Base-by-base conservation (phyloP, 1,140 invertebrate species). In the Trichonephila inaurata region DNA sequence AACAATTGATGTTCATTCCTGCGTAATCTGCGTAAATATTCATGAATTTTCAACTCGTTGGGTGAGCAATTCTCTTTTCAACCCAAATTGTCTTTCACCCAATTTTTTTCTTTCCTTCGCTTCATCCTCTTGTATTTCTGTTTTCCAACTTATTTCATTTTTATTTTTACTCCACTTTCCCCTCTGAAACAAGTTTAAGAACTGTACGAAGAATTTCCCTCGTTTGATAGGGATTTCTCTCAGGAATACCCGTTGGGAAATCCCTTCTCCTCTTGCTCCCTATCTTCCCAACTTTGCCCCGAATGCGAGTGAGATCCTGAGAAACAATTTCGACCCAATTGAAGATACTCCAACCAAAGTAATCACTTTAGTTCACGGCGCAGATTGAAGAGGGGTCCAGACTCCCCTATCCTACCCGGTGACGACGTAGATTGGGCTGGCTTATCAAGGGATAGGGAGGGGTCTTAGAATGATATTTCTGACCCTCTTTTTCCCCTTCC, bases 1-100 rank as follows among this genome's bases (percentile, higher is more conserved):
- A 93, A 93, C 92, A 93, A 93, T 93, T 93, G 92, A 81, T 93
- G 92, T 93, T 93, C 86, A 93, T 93, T 93, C 92, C 64, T 12
- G 51, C 92, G 92, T 93, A 93, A 93, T 93, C 85, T 93, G 85
- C 28, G 83, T 93, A 93, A 93, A 93, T 93, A 93, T 93, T 93
- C 92, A 93, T 93, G 92, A 93, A 93, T 87, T 40, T 88, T 93
- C 83, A 88, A 93, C 92, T 88, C 85, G 85, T 86, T 86, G 90
- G 81, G 40, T 12, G 81, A 83, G 81, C 91, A 72, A 92, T 92
- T 92, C 85, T 51, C 92, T 93, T 88, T 88, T 88, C 64, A 93
- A 64, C 62, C 72, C 33, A 93, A 93, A 93, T 93, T 93, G 92
- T 93, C 92, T 93, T 40, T 82, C 85, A 66, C 86, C 62, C 10